These are phyloP conservation scores for Archocentrus centrarchus DNA, from an alignment of 2,113 vertebrate genomes.

Conservation along the genomic window DNA sequence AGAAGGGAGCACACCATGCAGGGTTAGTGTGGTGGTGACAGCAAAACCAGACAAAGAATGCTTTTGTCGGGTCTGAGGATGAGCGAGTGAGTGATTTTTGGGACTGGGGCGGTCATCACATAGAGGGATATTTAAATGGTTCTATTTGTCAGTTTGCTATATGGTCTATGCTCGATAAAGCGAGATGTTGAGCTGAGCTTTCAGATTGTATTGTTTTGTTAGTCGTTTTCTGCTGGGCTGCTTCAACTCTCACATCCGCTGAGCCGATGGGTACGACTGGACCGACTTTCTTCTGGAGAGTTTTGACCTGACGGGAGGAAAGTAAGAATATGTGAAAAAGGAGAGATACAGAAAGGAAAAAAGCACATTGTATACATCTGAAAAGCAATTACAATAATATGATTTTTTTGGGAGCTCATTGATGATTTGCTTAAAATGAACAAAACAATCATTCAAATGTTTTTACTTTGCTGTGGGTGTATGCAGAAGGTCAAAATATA, in stretches of 20 bases:
- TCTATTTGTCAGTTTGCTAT: conserved; percentile 56
- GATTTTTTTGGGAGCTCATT: background rate
- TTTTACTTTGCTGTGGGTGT: background rate
- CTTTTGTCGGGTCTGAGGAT: conserved; percentile 28
- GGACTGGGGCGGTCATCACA: conserved; percentile 31
- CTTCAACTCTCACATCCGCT: conserved; percentile 88
- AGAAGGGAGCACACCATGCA: conserved; percentile 70
- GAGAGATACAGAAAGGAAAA: background rate
- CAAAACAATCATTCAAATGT: background rate
- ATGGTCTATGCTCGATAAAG: conserved; percentile 56
- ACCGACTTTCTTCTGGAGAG: conserved; percentile 93
- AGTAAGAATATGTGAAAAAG: background rate
- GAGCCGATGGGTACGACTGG: conserved; percentile 83
- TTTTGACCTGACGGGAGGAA: conserved; percentile 86
- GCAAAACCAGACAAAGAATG: conserved; percentile 49
- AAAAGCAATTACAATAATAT: background rate
- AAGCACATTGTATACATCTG: background rate
- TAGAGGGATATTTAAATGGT: conserved; percentile 51
- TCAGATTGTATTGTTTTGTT: conserved; percentile 62
- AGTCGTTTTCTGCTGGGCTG: conserved; percentile 34
- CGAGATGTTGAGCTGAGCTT: conserved; percentile 47
- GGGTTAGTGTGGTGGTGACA: conserved; percentile 40
- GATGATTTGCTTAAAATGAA: background rate
- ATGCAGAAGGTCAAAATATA: background rate
- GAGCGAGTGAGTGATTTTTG: conserved; percentile 25